phyloP scores from a whole-genome alignment of 2,113 vertebrate genomes.

The Heterochromis multidens region DNA sequence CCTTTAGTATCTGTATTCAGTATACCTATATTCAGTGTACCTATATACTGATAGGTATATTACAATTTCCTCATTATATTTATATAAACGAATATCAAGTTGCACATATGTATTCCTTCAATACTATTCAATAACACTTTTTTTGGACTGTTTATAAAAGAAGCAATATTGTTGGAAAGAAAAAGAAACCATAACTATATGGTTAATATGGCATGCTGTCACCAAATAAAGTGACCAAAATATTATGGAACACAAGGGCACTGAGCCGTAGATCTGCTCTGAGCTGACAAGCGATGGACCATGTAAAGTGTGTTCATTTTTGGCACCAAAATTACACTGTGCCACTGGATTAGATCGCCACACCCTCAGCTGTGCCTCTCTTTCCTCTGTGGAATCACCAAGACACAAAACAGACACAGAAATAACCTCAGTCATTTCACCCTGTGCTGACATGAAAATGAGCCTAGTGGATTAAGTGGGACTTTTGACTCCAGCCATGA shows the following conservation, averaged over 20 bases:
- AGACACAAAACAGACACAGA: slow-evolving; percentile 17
- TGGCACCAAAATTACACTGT: not conserved
- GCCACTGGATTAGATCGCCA: slow-evolving; percentile 10
- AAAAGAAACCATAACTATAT: not conserved
- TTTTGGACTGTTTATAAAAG: not conserved
- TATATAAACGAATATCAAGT: not conserved
- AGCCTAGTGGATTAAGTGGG: not conserved
- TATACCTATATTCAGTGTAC: not conserved
- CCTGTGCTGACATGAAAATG: slow-evolving; percentile 18
- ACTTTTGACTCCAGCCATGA: slow-evolving; percentile 17
- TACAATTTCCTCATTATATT: not conserved
- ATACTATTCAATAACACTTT: not conserved
- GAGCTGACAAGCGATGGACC: not conserved
- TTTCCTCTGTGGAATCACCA: not conserved
- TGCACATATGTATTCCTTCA: not conserved
- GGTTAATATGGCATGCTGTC: not conserved
- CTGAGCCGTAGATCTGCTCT: not conserved
- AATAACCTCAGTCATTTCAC: slow-evolving; percentile 7
- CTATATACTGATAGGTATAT: not conserved
- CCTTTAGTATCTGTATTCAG: not conserved
- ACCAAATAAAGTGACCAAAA: not conserved
- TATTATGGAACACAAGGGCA: not conserved
- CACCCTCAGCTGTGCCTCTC: not conserved
- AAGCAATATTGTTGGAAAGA: not conserved
- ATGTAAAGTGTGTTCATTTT: slow-evolving; percentile 9